Evolutionary conservation across 2,113 vertebrate species (phyloP).

Genomic region (Bufo gargarizans): DNA sequence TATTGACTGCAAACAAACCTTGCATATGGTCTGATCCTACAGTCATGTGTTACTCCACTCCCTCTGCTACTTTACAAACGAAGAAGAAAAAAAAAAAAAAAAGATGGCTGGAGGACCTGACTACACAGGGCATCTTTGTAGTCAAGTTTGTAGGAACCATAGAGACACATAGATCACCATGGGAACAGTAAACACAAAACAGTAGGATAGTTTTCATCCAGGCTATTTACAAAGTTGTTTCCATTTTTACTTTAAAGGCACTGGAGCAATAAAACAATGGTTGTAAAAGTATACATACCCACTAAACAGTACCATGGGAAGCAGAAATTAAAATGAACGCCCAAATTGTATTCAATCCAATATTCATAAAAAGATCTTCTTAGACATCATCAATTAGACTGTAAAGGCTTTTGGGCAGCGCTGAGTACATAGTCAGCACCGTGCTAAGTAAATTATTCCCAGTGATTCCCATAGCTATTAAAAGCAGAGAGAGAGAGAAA

Average conservation of each 20-base stretch:
- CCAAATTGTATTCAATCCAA: background rate
- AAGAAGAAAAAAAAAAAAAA: background rate
- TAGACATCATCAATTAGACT: conserved; percentile 23
- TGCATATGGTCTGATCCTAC: background rate
- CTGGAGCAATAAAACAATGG: background rate
- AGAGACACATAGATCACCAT: background rate
- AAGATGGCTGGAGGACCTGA: background rate
- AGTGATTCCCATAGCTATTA: conserved; percentile 43
- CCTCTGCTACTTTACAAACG: background rate
- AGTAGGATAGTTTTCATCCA: background rate
- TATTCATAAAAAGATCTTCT: conserved; percentile 5
- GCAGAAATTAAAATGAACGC: background rate
- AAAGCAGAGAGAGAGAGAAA: conserved; percentile 8
- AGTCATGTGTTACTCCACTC: background rate
- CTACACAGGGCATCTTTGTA: background rate
- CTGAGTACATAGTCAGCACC: conserved; percentile 1
- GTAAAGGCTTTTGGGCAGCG: conserved; percentile 37
- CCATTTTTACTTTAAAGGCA: background rate
- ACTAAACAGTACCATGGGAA: too few relatives aligned
- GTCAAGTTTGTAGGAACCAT: background rate
- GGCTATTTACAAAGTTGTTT: background rate
- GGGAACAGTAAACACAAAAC: background rate
- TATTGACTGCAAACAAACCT: too few relatives aligned
- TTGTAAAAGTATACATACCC: background rate
- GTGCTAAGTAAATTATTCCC: conserved; percentile 38